Base-by-base conservation (phyloP, 2,113 vertebrate genomes). In the Elgaria multicarinata region DNA sequence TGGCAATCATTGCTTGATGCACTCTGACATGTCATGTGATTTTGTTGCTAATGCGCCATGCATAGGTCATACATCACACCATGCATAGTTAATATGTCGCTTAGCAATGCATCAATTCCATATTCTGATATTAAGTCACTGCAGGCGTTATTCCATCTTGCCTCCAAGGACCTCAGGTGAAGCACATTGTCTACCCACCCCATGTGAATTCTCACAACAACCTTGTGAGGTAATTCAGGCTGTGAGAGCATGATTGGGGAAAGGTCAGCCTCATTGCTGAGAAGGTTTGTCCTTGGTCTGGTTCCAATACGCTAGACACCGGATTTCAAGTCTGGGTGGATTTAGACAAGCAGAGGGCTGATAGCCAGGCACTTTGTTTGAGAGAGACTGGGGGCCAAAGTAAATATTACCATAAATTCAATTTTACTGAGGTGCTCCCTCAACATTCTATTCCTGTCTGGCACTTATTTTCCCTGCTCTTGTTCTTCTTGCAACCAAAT, bases 91-190 rank as follows among this genome's bases (percentile, higher is more conserved):
- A n/a, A n/a, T n/a, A n/a, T 46, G 64, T 7, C 0, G 22, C 76
- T 78, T 67, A 91, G 82, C 87, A 77, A 33, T 50, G 42, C 26
- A 62, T 92, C 79, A 7, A 26, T 87, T 66, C 14, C 69, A n/a
- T 69, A 67, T 67, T 79, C 26, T 67, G 67, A n/a, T 36, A 79
- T 79, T 64, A 9, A 64, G 62, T 39, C 16, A 26, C 44, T 33
- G 28, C 42, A 33, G n/a, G n/a, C n/a, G 64, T 76, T 82, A 77
- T 66, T 86, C 16, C 18, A 33, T 10, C 5, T 28, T 86, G 76
- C 31, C 55, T 77, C 39, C 31, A 64, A 46, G 58, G 28, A 64
- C 4, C 28, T 86, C 14, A 64, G 26, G 31, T 31, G 58, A 64
- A 44, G 39, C 42, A 44, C 5, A n/a, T 50, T 33, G n/a, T 55